Base-by-base conservation (phyloP, 2,888 invertebrate species). In the Lasioglossum figueresi region DNA sequence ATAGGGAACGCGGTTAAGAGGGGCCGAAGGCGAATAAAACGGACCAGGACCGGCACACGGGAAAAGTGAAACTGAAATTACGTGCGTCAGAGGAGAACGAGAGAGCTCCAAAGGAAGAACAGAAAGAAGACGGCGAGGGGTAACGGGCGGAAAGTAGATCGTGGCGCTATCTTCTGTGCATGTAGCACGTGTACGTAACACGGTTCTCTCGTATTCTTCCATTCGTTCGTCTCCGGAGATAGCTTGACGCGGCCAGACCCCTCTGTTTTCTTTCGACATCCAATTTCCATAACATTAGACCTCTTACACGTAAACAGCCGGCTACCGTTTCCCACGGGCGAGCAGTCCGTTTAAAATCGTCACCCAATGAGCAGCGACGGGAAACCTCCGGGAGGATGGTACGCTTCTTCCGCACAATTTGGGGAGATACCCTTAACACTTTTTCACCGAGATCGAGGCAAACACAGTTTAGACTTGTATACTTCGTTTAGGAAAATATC, bases 271-370 rank as follows among this genome's bases (percentile, higher is more conserved):
- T 86, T 88, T 87, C 90, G 91, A 92, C 93, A 93, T 94, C 92
- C 94, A 94, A 94, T 94, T 94, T 94, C 94, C 94, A 94, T 94
- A 93, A 91, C 92, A 94, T 94, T 94, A 94, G 91, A 89, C 92
- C 88, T 86, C 89, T 90, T 91, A 91, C 91, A 88, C 88, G 89
- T 89, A 89, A 91, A 91, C 89, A 84, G 89, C 84, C 88, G 84
- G 84, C 82, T 75, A 79, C 82, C 79, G 85, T 88, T 89, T 88
- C 83, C 88, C 48, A 84, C 83, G 34, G 72, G 72, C 80, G 48
- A 43, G 52, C 79, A 27, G 63, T 6, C 31, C 63, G 84, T 80
- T 85, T 80, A 73, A 82, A 81, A 87, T 85, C 88, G 84, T 88
- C 89, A 75, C 70, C 66, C 75, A 80, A 76, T 81, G 66, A 86